Conservation (phyloP, 2,113 vertebrate species). For the Anseranas semipalmata region DNA sequence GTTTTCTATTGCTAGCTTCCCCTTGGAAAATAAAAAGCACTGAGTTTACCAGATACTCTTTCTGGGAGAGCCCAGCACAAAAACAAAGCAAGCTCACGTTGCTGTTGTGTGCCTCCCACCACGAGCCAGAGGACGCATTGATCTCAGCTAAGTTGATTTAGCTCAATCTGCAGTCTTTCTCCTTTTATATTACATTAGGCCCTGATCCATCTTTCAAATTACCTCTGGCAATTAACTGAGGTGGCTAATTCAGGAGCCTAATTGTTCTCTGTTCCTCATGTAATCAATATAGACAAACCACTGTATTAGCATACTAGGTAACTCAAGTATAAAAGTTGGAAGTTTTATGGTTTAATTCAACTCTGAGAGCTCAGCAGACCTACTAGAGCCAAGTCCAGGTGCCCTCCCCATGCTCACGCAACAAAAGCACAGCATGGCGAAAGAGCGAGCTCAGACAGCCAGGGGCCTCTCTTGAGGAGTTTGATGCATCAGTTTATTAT, state of each 20-base stretch:
- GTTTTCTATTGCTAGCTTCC: conserved; percentile 11
- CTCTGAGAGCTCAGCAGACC: background rate
- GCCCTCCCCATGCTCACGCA: background rate
- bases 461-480: no score
- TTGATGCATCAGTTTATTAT: background rate
- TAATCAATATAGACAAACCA: background rate
- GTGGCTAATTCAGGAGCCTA: conserved; percentile 8
- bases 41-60: conserved; percentile 37
- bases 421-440: background rate
- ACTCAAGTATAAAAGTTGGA: background rate
- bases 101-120: conserved; percentile 19
- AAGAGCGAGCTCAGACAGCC: background rate
- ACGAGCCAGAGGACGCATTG: conserved; percentile 9
- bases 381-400: background rate
- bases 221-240: conserved; percentile 41
- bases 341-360: background rate
- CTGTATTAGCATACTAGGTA: background rate
- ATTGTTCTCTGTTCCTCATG: background rate
- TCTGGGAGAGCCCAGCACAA: conserved; percentile 35
- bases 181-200: background rate
- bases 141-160: background rate
- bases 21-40: conserved; percentile 28
- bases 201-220: conserved; percentile 10
- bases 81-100: conserved; percentile 38
- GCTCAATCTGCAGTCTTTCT: background rate